These are phyloP conservation scores for Sesia apiformis DNA, from an alignment of 2,888 invertebrate species.

Conservation along the genomic window DNA sequence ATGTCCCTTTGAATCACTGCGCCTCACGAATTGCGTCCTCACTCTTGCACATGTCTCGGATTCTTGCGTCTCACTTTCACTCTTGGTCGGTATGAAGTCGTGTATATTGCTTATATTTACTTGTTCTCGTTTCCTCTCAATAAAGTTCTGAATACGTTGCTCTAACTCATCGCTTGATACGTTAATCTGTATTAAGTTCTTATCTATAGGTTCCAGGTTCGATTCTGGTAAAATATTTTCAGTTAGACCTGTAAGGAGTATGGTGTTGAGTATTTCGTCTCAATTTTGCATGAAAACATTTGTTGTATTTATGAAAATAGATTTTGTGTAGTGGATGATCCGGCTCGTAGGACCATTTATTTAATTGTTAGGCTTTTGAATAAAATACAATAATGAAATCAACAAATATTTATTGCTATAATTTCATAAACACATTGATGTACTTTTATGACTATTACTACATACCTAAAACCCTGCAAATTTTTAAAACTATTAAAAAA, in stretches of 20 bases:
- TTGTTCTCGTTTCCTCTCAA: constrained; percentile 83
- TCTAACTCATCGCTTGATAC: constrained; percentile 79
- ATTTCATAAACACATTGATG: no score
- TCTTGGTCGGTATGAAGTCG: constrained; percentile 77
- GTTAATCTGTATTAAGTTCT: constrained; percentile 78
- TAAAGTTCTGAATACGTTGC: constrained; percentile 82
- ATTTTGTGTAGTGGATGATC: background rate
- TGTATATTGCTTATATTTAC: constrained; percentile 80
- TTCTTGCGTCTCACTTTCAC: constrained; percentile 43
- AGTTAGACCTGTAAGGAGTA: constrained; percentile 10
- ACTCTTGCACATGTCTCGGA: constrained; percentile 83
- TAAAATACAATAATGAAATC: no score
- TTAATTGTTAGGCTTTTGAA: no score
- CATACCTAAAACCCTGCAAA: no score
- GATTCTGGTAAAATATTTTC: background rate
- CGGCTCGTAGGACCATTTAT: background rate
- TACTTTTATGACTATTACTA: no score
- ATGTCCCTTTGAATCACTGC: constrained; percentile 85
- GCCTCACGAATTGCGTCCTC: constrained; percentile 80
- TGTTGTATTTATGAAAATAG: background rate
- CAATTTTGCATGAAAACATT: no score
- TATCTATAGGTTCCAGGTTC: constrained; percentile 25
- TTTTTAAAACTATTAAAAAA: no score
- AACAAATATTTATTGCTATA: no score
- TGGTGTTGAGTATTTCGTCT: background rate